Base-by-base conservation (phyloP, 2,888 invertebrate species). In the Lepidocyrtoides sp. region DNA sequence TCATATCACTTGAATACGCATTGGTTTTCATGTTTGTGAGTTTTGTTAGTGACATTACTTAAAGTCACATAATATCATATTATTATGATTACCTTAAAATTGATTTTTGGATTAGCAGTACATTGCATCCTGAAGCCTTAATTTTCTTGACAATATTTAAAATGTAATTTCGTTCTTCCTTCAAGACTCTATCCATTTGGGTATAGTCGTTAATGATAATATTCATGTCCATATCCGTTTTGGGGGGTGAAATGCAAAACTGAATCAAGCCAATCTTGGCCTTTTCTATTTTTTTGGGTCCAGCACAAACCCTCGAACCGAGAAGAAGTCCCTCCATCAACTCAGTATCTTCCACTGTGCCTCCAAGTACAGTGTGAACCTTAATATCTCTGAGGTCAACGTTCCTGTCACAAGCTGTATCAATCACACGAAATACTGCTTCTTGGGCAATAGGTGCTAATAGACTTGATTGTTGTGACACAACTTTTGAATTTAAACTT, bases 221-320 rank as follows among this genome's bases (percentile, higher is more conserved):
- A 95, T 97, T 98, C 96, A 98, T 98, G 95, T 99, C 98, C 98
- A 99, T 99, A 95, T 99, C 99, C 87, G 99, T 99, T 96, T 99
- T 99, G 7, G 99, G 99, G 83, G 99, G 98, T 14, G 99, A 99
- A 95, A 99, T 98, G 95, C 99, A 99, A 96, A 99, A 99, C 95
- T 99, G 99, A 94, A 99, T 99, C 17, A 99, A 97, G 91, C 98
- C 99, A 95, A 99, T 98, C 96, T 99, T 99, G 5, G 99, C 99
- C 95, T 99, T 99, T 95, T 99, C 99, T 91, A 99, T 96, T 94
- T 97, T 97, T 94, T 97, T 98, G 0, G 99, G 99, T 0, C 99
- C 99, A 94, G 99, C 98, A 83, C 98, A 96, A 0, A 98, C 96
- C 94, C 97, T 97, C 95, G 98, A 98, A 12, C 98, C 97, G 94